Conservation (phyloP, 2,113 vertebrate genomes). For the Heliornis fulica region DNA sequence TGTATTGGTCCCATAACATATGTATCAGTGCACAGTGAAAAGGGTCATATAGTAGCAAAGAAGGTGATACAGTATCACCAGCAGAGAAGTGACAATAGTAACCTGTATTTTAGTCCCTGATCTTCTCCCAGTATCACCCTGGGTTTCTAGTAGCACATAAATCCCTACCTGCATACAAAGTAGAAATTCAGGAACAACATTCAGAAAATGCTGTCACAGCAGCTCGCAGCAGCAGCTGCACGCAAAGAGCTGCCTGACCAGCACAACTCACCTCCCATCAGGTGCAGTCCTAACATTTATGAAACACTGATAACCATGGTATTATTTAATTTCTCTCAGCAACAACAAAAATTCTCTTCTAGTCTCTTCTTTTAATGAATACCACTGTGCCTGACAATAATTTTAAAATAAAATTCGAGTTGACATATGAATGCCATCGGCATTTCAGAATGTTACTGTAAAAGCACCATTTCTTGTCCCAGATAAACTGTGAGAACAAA, state of each 20-base stretch:
- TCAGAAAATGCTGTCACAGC: neutral
- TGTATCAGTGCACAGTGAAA: neutral
- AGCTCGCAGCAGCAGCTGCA: neutral
- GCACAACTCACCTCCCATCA: neutral
- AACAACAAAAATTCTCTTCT: neutral
- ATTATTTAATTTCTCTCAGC: neutral
- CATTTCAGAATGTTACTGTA: neutral
- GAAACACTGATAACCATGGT: neutral
- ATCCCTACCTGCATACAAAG: neutral
- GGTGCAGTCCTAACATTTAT: neutral
- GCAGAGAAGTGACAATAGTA: no score
- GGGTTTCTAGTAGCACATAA: neutral
- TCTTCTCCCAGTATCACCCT: neutral
- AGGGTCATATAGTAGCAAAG: rapidly evolving
- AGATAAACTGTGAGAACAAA: neutral
- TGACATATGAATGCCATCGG: neutral
- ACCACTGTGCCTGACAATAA: neutral
- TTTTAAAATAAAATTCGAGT: neutral
- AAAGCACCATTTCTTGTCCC: neutral
- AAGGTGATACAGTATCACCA: no score
- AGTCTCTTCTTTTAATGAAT: neutral
- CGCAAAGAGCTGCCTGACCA: neutral
- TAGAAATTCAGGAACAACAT: neutral
- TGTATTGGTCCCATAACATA: neutral
- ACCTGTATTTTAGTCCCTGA: neutral